These are phyloP conservation scores for Melanotaenia boesemani DNA, from an alignment of 2,797 vertebrate species.

Conservation along the genomic window DNA sequence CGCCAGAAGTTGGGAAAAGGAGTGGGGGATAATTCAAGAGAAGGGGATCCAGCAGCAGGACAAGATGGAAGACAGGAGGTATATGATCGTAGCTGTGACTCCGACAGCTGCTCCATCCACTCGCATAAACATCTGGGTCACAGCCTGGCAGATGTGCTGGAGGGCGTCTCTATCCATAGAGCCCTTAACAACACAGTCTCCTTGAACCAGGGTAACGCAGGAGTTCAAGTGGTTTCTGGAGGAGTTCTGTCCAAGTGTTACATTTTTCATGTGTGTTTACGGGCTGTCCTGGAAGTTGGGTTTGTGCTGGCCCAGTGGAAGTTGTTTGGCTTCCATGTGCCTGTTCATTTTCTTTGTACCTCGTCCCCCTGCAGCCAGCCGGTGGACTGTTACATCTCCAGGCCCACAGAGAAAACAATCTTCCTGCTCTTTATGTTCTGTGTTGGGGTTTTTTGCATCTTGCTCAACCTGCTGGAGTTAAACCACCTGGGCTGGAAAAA, in stretches of 20 bases:
- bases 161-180: slow-evolving; percentile 67
- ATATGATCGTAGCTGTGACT: slow-evolving; percentile 83
- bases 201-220: slow-evolving; percentile 40
- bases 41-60: slow-evolving; percentile 38
- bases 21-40: slow-evolving; percentile 40
- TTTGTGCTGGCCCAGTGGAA: slow-evolving; percentile 95
- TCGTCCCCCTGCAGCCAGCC: slow-evolving; percentile 89
- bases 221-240: slow-evolving; percentile 41
- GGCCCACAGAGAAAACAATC: no score
- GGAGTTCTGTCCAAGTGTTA: slow-evolving; percentile 91
- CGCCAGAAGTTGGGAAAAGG: slow-evolving; percentile 43
- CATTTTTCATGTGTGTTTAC: slow-evolving; percentile 89
- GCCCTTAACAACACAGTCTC: slow-evolving; percentile 21
- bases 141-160: slow-evolving; percentile 76
- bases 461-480: slow-evolving; percentile 94
- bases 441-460: slow-evolving; percentile 91
- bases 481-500: slow-evolving; percentile 92
- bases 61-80: slow-evolving; percentile 47
- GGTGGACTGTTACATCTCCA: slow-evolving; percentile 96
- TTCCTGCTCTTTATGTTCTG: slow-evolving; percentile 97
- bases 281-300: slow-evolving; percentile 88
- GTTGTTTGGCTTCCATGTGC: slow-evolving; percentile 93
- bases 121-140: slow-evolving; percentile 82
- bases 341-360: slow-evolving; percentile 87
- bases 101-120: slow-evolving; percentile 85